These are phyloP conservation scores for Netelia fuscicornis DNA, from an alignment of 2,888 invertebrate genomes.

Conservation along the genomic window DNA sequence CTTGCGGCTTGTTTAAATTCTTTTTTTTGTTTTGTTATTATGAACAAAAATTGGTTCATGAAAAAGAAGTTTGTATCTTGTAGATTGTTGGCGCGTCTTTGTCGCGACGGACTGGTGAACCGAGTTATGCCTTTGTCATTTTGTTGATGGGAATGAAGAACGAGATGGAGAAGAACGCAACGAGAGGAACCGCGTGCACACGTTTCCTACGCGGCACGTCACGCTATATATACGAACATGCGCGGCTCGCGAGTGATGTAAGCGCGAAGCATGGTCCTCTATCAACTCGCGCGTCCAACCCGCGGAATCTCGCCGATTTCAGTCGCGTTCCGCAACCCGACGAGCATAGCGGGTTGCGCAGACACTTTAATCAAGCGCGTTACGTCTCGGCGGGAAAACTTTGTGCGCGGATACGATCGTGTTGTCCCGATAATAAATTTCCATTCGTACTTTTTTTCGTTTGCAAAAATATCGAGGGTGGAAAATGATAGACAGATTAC, in stretches of 20 bases:
- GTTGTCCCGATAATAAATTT: slow-evolving; percentile 20
- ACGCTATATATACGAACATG: slow-evolving; percentile 65
- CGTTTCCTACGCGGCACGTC: slow-evolving; percentile 51
- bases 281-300: slow-evolving; percentile 19
- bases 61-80: not conserved
- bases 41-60: not conserved
- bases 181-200: slow-evolving; percentile 60
- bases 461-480: too few relatives aligned
- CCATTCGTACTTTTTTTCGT: not conserved
- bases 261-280: slow-evolving; percentile 67
- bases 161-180: not conserved
- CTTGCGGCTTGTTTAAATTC: too few relatives aligned
- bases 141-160: not conserved
- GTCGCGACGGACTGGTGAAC: not conserved
- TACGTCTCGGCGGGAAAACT: slow-evolving; percentile 29
- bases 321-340: slow-evolving; percentile 71
- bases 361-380: not conserved
- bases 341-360: slow-evolving; percentile 59
- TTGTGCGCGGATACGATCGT: slow-evolving; percentile 7
- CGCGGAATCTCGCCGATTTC: slow-evolving; percentile 61
- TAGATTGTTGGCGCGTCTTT: not conserved
- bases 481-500: not conserved
- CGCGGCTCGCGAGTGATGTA: slow-evolving; percentile 59
- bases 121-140: not conserved
- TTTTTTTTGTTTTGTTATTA: not conserved